Base-by-base conservation (phyloP, 1,140 invertebrate genomes). In the Octopus bimaculoides region DNA sequence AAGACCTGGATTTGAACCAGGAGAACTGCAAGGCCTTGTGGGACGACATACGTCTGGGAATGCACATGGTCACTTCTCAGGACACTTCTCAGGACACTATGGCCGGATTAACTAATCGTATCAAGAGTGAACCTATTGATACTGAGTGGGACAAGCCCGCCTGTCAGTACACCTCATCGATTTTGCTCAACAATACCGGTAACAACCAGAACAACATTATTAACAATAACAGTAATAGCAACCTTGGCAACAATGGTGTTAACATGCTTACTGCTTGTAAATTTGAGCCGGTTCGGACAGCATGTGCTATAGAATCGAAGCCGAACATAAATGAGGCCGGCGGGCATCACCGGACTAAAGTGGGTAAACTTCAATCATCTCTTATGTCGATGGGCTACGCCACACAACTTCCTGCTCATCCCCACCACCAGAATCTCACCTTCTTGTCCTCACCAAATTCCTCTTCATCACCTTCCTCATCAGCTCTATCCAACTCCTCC, bases 1-100 rank as follows among this genome's bases (percentile, higher is more conserved):
- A 53, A 5, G 74, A 75, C 0, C 9, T 75, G 74, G 74, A 75
- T 56, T 75, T 20, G 55, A 41, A 61, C 55, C 52, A 17, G 74
- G 81, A 56, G 77, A 78, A 66, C 78, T 78, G 5, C 77, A 84
- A 85, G 80, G 85, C 86, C 0, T 56, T 89, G 73, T 89, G 88
- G 88, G 88, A 89, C 52, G 87, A 88, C 73, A 80, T 89, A n/a
- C 83, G 85, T 74, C 84, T 82, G 52, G 85, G 86, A 84, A 87
- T 88, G 55, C 84, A 87, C 81, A 85, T 88, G 80, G 79, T 86
- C 41, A 82, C 84, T 56, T 80, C 83, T 78, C 52, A 77, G 52
- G 75, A 79, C 20, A 69, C 76, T n/a, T 66, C 76, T 26, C 74
- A 81, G 54, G 77, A 78, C 17, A 20, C n/a, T 12, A 78, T 41